A percentile compares a stretch with the other conserved stretches of the same genome.
These are phyloP conservation scores for Macrosiphum euphorbiae DNA, from an alignment of 2,888 invertebrate species.

Conservation along the genomic window DNA sequence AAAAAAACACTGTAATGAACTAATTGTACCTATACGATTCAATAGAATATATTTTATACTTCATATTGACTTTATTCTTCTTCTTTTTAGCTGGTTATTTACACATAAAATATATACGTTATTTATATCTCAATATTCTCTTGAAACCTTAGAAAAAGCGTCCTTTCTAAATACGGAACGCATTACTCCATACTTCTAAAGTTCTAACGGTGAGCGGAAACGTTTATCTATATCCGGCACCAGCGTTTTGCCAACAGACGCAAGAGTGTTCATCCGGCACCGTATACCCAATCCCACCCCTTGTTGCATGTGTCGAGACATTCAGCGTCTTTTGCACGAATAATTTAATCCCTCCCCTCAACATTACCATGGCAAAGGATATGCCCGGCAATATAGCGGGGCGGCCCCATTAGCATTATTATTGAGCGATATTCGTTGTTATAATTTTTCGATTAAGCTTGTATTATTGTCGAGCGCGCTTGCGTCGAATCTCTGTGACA, in stretches of 20 bases:
- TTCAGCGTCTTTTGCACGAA: conserved; percentile 25
- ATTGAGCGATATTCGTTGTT: conserved; percentile 30
- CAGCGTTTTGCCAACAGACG: not conserved
- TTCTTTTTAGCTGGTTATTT: not conserved
- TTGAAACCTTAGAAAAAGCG: not conserved
- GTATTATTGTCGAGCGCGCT: not conserved
- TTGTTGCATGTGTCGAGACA: not conserved
- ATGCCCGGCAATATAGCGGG: not conserved
- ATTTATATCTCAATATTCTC: not conserved
- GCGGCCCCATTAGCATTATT: conserved; percentile 24
- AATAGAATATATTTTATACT: not conserved
- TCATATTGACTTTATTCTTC: not conserved
- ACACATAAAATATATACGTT: not conserved
- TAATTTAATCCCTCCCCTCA: conserved; percentile 30
- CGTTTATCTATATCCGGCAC: conserved; percentile 52
- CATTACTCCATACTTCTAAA: not conserved
- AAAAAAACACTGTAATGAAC: not conserved
- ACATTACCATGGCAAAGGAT: conserved; percentile 23
- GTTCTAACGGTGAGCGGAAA: conserved; percentile 33
- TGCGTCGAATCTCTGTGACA: not conserved
- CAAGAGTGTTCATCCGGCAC: conserved; percentile 23
- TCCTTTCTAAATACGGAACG: conserved; percentile 13
- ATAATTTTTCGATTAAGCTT: conserved; percentile 57
- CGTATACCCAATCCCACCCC: not conserved
- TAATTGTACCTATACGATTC: not conserved